phyloP scores from a whole-genome alignment of 2,113 vertebrate species.

The Rhegmatorhina hoffmannsi region DNA sequence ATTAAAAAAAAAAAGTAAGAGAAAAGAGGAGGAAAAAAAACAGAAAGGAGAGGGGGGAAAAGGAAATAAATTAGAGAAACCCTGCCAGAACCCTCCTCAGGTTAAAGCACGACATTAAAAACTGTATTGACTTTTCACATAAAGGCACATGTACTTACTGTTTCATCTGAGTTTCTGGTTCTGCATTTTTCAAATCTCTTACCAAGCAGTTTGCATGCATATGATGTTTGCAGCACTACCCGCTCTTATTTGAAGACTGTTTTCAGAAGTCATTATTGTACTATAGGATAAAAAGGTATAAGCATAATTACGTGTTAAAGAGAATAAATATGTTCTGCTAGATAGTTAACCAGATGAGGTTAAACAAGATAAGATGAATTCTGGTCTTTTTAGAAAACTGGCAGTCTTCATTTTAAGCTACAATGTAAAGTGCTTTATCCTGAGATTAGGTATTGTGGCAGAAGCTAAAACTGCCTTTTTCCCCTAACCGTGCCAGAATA shows the following conservation, averaged over 20 bases:
- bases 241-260: slow-evolving; percentile 12
- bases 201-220: neutral
- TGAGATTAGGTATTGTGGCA: slow-evolving; percentile 91
- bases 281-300: slow-evolving; percentile 56
- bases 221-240: neutral
- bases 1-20: neutral
- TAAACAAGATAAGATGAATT: slow-evolving; percentile 83
- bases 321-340: slow-evolving; percentile 67
- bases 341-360: slow-evolving; percentile 80
- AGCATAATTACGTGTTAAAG: slow-evolving; percentile 60
- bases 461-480: slow-evolving; percentile 89
- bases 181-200: slow-evolving; percentile 19
- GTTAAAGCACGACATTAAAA: slow-evolving; percentile 30
- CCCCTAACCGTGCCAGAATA: slow-evolving; percentile 84
- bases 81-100: neutral
- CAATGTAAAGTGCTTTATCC: slow-evolving; percentile 86
- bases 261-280: slow-evolving; percentile 52
- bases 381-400: slow-evolving; percentile 81
- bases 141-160: neutral
- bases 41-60: neutral
- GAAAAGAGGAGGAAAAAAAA: neutral
- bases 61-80: slow-evolving; percentile 10
- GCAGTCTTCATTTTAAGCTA: slow-evolving; percentile 84
- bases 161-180: slow-evolving; percentile 10
- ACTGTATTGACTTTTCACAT: slow-evolving; percentile 2